Base-by-base conservation (phyloP, 2,113 vertebrate genomes). In the Rynchops niger region DNA sequence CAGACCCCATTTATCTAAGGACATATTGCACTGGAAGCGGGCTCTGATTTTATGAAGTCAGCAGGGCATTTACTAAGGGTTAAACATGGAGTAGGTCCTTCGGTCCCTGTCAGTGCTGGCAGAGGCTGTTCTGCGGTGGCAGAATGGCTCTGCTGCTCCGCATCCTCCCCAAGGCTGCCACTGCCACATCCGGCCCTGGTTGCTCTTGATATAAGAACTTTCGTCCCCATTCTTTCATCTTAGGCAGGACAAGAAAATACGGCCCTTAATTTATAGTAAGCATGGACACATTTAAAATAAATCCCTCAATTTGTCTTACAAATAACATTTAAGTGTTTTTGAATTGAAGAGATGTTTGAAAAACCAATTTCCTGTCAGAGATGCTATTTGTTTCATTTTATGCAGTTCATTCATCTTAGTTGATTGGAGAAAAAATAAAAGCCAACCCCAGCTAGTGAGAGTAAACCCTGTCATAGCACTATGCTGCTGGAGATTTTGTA, bases 351-450 rank as follows among this genome's bases (percentile, higher is more conserved):
- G 78, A 90, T 88, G n/a, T 91, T 97, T 93, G 71, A 93, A 88
- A 93, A 96, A 85, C 2, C 12, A 22, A 78, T 90, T 97, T 96
- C 67, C 79, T 3, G 2, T 88, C 89, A 82, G 84, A 82, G 78
- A 77, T 86, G 40, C 45, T 88, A 85, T 97, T 97, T 92, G 82
- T 97, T 95, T 93, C 82, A 66, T 93, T 97, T 97, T 76, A 85
- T 88, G 71, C n/a, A 32, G 53, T 96, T 97, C 89, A 96, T 96
- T 96, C 78, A 88, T 97, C 50, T 82, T 94, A 66, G 82, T 22
- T 93, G 90, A 95, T 62, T 92, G 82, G 59, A 86, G 42, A 40
- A 93, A 96, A 94, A 96, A 84, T 47, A 91, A 89, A 88, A 95
- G 32, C 38, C 45, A 90, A 56, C 47, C n/a, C n/a, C n/a, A 73